These are phyloP conservation scores for Trissonchulus latispiculum DNA, from an alignment of 2,888 invertebrate species.

Conservation along the genomic window DNA sequence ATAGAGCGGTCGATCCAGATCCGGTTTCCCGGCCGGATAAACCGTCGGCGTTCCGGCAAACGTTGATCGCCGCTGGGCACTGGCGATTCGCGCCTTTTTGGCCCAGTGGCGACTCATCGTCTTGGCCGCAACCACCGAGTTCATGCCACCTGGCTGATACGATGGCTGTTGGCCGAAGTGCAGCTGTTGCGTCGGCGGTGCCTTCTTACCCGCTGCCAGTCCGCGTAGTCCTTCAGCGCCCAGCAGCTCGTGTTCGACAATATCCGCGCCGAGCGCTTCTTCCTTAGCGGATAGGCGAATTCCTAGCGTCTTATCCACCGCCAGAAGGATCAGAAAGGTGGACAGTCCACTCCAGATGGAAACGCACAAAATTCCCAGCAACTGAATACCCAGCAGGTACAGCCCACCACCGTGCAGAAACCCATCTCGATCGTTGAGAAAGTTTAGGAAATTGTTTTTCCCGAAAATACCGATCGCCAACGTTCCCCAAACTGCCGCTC, in stretches of 20 bases:
- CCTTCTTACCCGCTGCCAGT: too few species aligned
- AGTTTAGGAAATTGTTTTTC: too few species aligned
- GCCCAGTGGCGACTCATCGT: too few species aligned
- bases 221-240: too few species aligned
- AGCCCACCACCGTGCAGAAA: background rate
- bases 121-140: too few species aligned
- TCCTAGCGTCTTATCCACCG: background rate
- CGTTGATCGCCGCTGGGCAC: background rate
- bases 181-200: too few species aligned
- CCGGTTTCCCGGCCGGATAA: background rate
- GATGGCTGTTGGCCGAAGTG: too few species aligned
- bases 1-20: too few species aligned
- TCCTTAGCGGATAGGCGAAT: conserved; percentile 72
- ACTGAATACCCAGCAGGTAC: conserved; percentile 2
- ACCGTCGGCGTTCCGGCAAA: background rate
- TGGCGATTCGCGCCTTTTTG: too few species aligned
- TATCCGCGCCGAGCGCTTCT: conserved; percentile 75
- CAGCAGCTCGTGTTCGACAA: conserved; percentile 62
- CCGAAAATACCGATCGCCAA: conserved; percentile 7
- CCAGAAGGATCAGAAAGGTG: background rate
- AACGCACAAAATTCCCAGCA: background rate
- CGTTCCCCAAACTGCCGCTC: background rate
- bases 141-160: too few species aligned
- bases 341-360: background rate
- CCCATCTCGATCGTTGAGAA: too few species aligned